These are phyloP conservation scores for Phrynocephalus versicolor DNA, from an alignment of 2,113 vertebrate species.

Conservation along the genomic window DNA sequence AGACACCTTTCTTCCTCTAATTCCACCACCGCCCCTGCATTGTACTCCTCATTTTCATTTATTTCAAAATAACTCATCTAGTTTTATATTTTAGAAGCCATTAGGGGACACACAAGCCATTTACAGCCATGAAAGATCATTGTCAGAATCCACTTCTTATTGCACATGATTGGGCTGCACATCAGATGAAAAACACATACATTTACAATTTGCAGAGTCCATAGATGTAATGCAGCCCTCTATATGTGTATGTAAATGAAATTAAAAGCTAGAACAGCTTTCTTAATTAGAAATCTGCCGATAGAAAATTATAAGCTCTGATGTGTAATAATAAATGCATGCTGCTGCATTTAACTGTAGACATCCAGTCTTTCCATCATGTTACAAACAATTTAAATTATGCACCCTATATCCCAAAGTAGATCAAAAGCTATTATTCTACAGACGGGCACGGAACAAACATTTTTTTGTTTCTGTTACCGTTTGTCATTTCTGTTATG, in stretches of 20 bases:
- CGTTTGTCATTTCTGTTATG: no score
- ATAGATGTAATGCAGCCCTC: constrained; percentile 37
- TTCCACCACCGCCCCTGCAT: constrained; percentile 20
- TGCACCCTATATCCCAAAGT: constrained; percentile 5
- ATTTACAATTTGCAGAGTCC: constrained; percentile 46
- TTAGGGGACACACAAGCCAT: constrained; percentile 53
- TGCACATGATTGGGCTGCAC: constrained; percentile 48
- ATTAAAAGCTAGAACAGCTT: constrained; percentile 19
- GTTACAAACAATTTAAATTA: constrained; percentile 53
- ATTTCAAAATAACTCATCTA: constrained; percentile 51
- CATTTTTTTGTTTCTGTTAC: no score
- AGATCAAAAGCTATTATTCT: constrained; percentile 59
- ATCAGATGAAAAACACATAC: constrained; percentile 45
- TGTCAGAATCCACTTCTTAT: constrained; percentile 56
- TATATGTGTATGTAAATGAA: background rate
- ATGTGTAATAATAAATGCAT: constrained; percentile 39
- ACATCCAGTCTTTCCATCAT: constrained; percentile 13
- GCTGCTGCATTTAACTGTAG: constrained; percentile 39
- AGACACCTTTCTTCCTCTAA: constrained; percentile 26
- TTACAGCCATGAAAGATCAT: constrained; percentile 52
- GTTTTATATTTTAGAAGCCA: constrained; percentile 37
- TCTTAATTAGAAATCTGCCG: constrained; percentile 60
- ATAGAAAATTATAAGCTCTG: constrained; percentile 55
- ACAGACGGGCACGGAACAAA: no score
- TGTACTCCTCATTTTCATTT: constrained; percentile 4